These are phyloP conservation scores for Physeter macrocephalus DNA, from an alignment of 2,113 vertebrate species.

Conservation along the genomic window DNA sequence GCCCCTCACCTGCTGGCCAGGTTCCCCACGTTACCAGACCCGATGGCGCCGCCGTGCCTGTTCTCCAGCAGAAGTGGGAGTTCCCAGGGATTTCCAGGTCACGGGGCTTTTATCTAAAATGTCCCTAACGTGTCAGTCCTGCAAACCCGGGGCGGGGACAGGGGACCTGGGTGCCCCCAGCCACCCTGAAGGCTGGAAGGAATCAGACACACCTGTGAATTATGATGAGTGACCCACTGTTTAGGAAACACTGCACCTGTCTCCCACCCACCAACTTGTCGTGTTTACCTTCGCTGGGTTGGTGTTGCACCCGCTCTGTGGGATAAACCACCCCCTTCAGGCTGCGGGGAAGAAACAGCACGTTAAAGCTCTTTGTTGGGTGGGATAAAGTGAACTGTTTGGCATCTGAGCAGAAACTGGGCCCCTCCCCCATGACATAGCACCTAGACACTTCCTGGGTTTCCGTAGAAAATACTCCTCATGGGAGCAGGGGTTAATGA, in stretches of 20 bases:
- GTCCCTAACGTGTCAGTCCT: too few species aligned
- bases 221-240: not conserved
- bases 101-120: not conserved
- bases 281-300: not conserved
- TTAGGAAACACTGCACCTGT: not conserved
- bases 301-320: not conserved
- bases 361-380: not conserved
- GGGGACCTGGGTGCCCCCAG: too few species aligned
- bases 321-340: too few species aligned
- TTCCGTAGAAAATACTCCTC: not conserved
- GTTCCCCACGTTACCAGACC: rapidly evolving
- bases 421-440: not conserved
- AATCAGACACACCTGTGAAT: not conserved
- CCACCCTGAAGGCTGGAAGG: not conserved
- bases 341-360: rapidly evolving
- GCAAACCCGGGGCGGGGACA: not conserved
- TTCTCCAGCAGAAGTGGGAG: not conserved
- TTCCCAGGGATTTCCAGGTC: not conserved
- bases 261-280: not conserved
- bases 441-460: not conserved
- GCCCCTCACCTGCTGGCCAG: not conserved
- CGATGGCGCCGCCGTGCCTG: rapidly evolving
- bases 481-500: not conserved
- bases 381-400: too few species aligned
- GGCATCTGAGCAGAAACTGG: not conserved